phyloP scores from a whole-genome alignment of 2,888 invertebrate species.

The Amiota communis region DNA sequence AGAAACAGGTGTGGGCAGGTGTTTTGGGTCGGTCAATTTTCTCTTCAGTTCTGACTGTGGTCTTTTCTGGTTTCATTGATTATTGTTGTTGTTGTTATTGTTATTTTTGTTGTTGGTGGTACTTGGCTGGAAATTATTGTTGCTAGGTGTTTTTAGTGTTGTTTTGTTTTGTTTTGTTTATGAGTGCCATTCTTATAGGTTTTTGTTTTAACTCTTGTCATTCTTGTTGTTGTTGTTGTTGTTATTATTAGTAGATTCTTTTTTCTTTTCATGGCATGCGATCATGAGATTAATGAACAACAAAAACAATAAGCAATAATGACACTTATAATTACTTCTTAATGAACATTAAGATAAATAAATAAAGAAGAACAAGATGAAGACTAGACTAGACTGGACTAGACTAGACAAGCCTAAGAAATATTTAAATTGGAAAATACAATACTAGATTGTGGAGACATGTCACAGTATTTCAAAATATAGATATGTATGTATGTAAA shows the following conservation, averaged over 20 bases:
- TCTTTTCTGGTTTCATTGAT: not conserved
- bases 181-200: not conserved
- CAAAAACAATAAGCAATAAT: constrained; percentile 38
- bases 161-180: constrained; percentile 30
- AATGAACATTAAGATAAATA: constrained; percentile 58
- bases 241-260: constrained; percentile 2
- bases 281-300: constrained; percentile 64
- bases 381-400: not conserved
- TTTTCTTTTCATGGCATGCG: constrained; percentile 61
- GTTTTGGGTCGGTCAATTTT: constrained; percentile 41
- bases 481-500: too few species aligned
- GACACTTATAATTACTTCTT: constrained; percentile 58
- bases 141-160: constrained; percentile 22
- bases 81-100: not conserved
- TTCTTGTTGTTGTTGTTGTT: constrained; percentile 35
- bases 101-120: constrained; percentile 1
- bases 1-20: constrained; percentile 56
- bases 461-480: too few species aligned
- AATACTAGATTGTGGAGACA: too few species aligned
- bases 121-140: not conserved
- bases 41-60: too few species aligned
- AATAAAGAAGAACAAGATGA: not conserved
- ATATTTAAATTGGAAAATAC: too few species aligned
- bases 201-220: too few species aligned
- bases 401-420: too few species aligned